phyloP scores from a whole-genome alignment of 1,140 invertebrate genomes.

The Dendroctonus valens region DNA sequence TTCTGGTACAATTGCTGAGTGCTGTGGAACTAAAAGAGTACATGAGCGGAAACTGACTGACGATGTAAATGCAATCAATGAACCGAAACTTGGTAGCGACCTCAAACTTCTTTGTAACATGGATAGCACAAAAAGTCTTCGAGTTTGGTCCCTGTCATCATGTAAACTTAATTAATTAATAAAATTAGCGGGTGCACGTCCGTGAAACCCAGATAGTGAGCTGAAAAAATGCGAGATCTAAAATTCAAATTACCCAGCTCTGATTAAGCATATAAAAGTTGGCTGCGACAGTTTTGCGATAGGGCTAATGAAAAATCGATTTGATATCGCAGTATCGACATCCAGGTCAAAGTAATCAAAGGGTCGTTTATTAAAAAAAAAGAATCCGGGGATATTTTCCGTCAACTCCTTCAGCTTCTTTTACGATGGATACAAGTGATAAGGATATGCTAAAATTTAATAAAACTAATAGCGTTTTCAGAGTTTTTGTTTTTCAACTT shows the following conservation, averaged over 20 bases:
- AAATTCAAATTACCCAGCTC: slow-evolving; percentile 12
- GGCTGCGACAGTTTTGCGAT: slow-evolving; percentile 12
- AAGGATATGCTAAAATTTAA: no score
- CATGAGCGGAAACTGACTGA: no score
- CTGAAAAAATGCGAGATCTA: slow-evolving; percentile 10
- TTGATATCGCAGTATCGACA: slow-evolving; percentile 14
- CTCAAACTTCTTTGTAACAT: no score
- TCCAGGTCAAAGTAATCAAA: slow-evolving; percentile 9
- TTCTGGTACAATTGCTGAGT: neutral
- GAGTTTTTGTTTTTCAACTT: no score
- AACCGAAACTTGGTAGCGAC: no score
- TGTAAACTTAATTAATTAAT: slow-evolving; percentile 9
- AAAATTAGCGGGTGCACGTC: neutral
- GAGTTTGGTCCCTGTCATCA: neutral
- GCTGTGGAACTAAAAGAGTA: no score
- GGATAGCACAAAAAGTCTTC: no score
- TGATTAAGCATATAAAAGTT: slow-evolving; percentile 19
- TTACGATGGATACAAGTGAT: no score
- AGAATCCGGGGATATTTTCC: no score
- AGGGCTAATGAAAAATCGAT: slow-evolving; percentile 20
- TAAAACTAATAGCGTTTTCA: no score
- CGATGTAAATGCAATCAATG: no score
- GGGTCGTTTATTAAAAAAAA: slow-evolving; percentile 1
- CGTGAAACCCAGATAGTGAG: slow-evolving; percentile 3
- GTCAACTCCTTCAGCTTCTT: no score